Evolutionary conservation across 2,888 invertebrate species (phyloP).

Genomic region (Lepeophtheirus nordmannii): DNA sequence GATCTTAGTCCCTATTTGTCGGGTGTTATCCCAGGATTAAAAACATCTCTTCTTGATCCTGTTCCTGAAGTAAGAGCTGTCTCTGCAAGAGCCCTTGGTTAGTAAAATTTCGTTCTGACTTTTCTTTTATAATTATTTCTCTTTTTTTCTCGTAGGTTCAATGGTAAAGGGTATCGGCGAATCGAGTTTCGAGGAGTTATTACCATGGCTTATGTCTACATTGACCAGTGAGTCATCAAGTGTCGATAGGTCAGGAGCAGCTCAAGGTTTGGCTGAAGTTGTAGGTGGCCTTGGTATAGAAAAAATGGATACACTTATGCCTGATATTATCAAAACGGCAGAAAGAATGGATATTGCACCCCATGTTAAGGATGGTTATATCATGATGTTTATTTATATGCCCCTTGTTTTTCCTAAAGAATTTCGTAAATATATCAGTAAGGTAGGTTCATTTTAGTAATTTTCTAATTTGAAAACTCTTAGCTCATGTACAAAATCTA

Average conservation of each 20-base stretch:
- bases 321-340: conserved; percentile 33
- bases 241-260: conserved; percentile 86
- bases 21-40: conserved; percentile 87
- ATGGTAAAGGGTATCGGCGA: conserved; percentile 97
- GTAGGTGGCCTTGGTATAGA: conserved; percentile 88
- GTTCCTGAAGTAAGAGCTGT: conserved; percentile 92
- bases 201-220: conserved; percentile 97
- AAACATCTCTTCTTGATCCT: conserved; percentile 86
- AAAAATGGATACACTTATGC: conserved; percentile 91
- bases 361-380: conserved; percentile 96
- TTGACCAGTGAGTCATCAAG: conserved; percentile 85
- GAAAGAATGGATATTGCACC: conserved; percentile 64
- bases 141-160: conserved; percentile 47
- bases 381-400: conserved; percentile 99
- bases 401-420: conserved; percentile 88
- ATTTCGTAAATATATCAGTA: conserved; percentile 87
- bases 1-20: conserved; percentile 90
- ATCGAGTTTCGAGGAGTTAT: conserved; percentile 79
- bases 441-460: conserved; percentile 45
- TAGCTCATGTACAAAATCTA: neutral
- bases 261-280: conserved; percentile 90
- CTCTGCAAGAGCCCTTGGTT: conserved; percentile 66
- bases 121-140: neutral
- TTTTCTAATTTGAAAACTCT: neutral
- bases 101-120: neutral